phyloP scores from a whole-genome alignment of 2,113 vertebrate species.

The Fregata magnificens region DNA sequence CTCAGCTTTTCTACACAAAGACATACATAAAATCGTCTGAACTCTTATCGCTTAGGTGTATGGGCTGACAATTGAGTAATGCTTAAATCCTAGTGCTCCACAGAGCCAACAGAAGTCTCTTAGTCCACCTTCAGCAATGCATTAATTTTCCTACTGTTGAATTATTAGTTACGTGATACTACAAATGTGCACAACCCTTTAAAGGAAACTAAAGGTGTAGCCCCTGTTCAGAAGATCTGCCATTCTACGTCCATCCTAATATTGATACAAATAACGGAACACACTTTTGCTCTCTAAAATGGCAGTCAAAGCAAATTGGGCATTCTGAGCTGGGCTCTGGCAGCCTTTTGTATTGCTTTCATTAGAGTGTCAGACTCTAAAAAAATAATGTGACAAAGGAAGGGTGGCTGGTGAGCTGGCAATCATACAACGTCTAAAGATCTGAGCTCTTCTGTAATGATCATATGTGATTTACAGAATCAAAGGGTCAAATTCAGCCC shows the following conservation, averaged over 20 bases:
- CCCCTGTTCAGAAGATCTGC: background rate
- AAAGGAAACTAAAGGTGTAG: background rate
- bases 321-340: slow-evolving; percentile 63
- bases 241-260: background rate
- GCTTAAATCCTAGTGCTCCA: background rate
- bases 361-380: slow-evolving; percentile 65
- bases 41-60: slow-evolving; percentile 16
- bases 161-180: background rate
- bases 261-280: slow-evolving; percentile 30
- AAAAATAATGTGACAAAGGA: slow-evolving; percentile 65
- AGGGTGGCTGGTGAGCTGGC: slow-evolving; percentile 59
- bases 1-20: background rate
- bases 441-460: slow-evolving; percentile 53
- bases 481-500: slow-evolving; percentile 67
- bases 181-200: background rate
- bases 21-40: background rate
- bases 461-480: slow-evolving; percentile 59
- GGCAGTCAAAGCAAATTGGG: slow-evolving; percentile 67
- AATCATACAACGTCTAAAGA: slow-evolving; percentile 46
- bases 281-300: slow-evolving; percentile 53
- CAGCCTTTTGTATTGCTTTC: slow-evolving; percentile 67
- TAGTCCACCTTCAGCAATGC: background rate
- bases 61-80: background rate
- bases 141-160: background rate
- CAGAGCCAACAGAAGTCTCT: background rate